Evolutionary conservation across 2,888 invertebrate genomes (phyloP).

Genomic region (Agrotis clavis): DNA sequence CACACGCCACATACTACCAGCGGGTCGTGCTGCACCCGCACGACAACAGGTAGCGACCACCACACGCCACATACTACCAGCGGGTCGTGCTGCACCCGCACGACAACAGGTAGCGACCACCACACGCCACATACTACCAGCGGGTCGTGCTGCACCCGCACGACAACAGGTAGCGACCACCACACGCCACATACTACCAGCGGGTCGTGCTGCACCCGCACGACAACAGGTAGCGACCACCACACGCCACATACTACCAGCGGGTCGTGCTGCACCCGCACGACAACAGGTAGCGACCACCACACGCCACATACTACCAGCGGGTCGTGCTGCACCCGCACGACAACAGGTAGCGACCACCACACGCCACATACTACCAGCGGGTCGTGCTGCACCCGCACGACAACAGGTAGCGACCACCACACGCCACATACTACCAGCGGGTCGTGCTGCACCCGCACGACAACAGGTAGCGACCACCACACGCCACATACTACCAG

Average conservation of each 20-base stretch:
- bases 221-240: slow-evolving; percentile 78
- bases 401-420: slow-evolving; percentile 78
- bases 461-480: slow-evolving; percentile 78
- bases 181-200: slow-evolving; percentile 78
- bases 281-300: slow-evolving; percentile 78
- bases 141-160: slow-evolving; percentile 86
- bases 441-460: slow-evolving; percentile 86
- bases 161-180: slow-evolving; percentile 78
- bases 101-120: slow-evolving; percentile 78
- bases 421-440: slow-evolving; percentile 78
- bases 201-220: slow-evolving; percentile 86
- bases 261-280: slow-evolving; percentile 86
- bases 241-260: slow-evolving; percentile 78
- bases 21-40: slow-evolving; percentile 86
- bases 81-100: slow-evolving; percentile 86
- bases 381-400: slow-evolving; percentile 86
- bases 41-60: slow-evolving; percentile 78
- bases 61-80: slow-evolving; percentile 78
- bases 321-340: slow-evolving; percentile 86
- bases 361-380: slow-evolving; percentile 78
- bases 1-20: slow-evolving; percentile 78
- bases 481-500: slow-evolving; percentile 78
- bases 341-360: slow-evolving; percentile 78
- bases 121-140: slow-evolving; percentile 78
- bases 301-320: slow-evolving; percentile 78